Base-by-base conservation (phyloP, 2,888 invertebrate genomes). In the Lordiphosa andalusiaca region DNA sequence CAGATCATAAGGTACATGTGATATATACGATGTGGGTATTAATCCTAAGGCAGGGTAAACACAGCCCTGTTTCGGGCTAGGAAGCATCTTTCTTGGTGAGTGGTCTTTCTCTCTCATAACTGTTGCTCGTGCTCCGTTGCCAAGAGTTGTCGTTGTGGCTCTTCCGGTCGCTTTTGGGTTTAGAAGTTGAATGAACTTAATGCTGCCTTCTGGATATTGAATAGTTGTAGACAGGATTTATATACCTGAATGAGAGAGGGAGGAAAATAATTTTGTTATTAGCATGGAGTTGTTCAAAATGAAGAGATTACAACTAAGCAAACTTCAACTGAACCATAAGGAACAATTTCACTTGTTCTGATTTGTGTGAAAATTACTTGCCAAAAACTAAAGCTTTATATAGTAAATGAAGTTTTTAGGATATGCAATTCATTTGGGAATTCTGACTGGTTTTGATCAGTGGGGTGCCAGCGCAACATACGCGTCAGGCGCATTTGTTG, bases 71-170 rank as follows among this genome's bases (percentile, higher is more conserved):
- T 94, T 94, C 57, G 94, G 94, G 85, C 93, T 94, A 91, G 87
- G 91, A 88, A 94, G 91, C 94, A 95, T 95, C 92, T 96, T 96
- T 91, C 95, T 93, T 89, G 96, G 96, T 89, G 95, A 95, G 90
- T 95, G 94, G 92, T 96, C 95, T 91, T 96, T 96, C 92, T 96
- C 96, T 92, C 96, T 93, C 94, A 94, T 94, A 89, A 92, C 94
- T 92, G 76, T 71, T 48, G 19, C 38, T 46, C 19, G 7, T 16
- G 30, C 49, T 41, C 40, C 36, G 21, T 38, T 48, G 13, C 21
- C 36, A 35, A 25, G 16, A 41, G 48, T 55, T 13, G 38, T 19
- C 33, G n/a, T 33, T 30, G 41, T 21, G 41, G 40, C 51, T 55
- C 47, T 53, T 25, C 46, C 36, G 23, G n/a, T 53, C 21, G 52